Percentiles rank a stretch among this genome's conserved stretches.
These are phyloP conservation scores for Sphecodes monilicornis DNA, from an alignment of 2,888 invertebrate genomes.

Conservation along the genomic window DNA sequence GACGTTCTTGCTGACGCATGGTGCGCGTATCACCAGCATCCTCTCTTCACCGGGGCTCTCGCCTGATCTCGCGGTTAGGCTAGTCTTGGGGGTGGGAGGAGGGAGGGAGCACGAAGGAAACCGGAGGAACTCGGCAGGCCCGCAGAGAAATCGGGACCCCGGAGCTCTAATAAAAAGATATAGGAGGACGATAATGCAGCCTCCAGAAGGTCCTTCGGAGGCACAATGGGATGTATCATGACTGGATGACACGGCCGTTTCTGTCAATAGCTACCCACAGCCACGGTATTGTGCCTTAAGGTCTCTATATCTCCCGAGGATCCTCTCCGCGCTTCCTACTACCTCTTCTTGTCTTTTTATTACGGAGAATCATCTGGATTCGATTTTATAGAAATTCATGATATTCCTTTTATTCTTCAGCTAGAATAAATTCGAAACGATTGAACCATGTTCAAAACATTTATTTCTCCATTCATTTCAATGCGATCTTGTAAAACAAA, in stretches of 20 bases:
- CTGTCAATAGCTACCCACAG: slow-evolving; percentile 82
- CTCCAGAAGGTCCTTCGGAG: slow-evolving; percentile 79
- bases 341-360: slow-evolving; percentile 14
- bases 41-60: slow-evolving; percentile 30
- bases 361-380: slow-evolving; percentile 50
- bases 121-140: slow-evolving; percentile 60
- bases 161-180: slow-evolving; percentile 81
- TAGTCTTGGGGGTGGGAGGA: too few relatives aligned
- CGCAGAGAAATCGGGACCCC: slow-evolving; percentile 73
- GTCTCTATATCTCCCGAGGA: slow-evolving; percentile 72
- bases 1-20: slow-evolving; percentile 68
- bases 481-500: too few relatives aligned
- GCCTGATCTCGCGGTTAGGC: not conserved
- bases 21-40: slow-evolving; percentile 57
- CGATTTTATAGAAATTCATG: slow-evolving; percentile 20
- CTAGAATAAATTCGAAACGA: too few relatives aligned
- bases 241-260: slow-evolving; percentile 83
- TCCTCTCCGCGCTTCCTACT: slow-evolving; percentile 53
- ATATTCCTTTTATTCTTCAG: too few relatives aligned
- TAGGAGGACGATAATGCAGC: slow-evolving; percentile 78
- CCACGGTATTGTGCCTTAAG: slow-evolving; percentile 78
- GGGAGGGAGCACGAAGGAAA: not conserved
- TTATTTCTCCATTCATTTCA: too few relatives aligned
- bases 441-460: too few relatives aligned
- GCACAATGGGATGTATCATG: slow-evolving; percentile 83